These are phyloP conservation scores for Morus bassanus DNA, from an alignment of 2,797 vertebrate species.

Conservation along the genomic window DNA sequence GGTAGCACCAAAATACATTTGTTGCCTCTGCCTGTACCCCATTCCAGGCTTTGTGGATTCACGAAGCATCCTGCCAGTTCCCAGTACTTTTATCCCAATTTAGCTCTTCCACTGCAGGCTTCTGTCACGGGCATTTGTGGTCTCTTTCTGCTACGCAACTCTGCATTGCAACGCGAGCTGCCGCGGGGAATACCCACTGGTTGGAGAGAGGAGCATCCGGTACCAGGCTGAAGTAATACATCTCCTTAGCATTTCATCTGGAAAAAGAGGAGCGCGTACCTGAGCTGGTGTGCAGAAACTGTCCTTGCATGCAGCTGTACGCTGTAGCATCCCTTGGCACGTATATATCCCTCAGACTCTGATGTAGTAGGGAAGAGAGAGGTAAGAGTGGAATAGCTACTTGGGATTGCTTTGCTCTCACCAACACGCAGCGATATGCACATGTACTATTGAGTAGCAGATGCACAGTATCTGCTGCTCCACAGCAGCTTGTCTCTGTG, in stretches of 20 bases:
- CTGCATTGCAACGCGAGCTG: fast-evolving
- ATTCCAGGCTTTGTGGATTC: neutral
- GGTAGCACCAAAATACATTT: neutral
- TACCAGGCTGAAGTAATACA: neutral
- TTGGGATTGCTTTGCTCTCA: neutral
- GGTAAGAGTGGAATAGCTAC: neutral
- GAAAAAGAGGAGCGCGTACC: neutral
- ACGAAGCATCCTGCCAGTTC: neutral
- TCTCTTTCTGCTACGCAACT: neutral
- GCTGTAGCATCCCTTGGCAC: fast-evolving
- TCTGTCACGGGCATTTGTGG: neutral
- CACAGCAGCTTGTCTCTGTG: neutral
- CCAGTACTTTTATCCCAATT: neutral
- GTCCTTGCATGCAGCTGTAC: neutral
- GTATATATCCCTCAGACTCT: neutral
- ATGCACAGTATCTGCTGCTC: neutral
- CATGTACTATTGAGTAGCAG: neutral
- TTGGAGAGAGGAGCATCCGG: neutral
- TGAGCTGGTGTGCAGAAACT: neutral
- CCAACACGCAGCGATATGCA: fast-evolving
- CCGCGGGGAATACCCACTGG: neutral
- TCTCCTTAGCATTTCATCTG: fast-evolving
- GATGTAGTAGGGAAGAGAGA: neutral
- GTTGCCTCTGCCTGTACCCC: neutral
- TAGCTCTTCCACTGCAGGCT: neutral